These are phyloP conservation scores for Stenchaetothrips biformis DNA, from an alignment of 2,888 invertebrate species.

Conservation along the genomic window DNA sequence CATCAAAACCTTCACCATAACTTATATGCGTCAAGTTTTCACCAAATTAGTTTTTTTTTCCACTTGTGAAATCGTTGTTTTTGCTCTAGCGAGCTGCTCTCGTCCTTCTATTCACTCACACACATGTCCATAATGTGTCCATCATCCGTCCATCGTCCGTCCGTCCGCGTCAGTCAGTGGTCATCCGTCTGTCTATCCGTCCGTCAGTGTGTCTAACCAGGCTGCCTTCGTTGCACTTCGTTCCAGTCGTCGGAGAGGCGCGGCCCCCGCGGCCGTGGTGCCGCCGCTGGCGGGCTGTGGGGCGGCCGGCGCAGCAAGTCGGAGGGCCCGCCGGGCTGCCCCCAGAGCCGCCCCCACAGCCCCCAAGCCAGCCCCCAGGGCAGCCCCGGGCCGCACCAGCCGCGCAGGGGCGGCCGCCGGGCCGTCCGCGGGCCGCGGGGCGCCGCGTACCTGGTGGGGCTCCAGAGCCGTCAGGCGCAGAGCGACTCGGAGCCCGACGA, in stretches of 20 bases:
- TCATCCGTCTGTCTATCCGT: no score
- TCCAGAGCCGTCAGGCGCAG: not conserved
- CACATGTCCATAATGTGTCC: no score
- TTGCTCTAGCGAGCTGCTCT: no score
- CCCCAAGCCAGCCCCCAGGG: not conserved
- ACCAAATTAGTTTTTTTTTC: no score
- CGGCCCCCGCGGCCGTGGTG: not conserved
- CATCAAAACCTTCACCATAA: no score
- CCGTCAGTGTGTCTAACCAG: no score
- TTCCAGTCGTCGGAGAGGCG: not conserved
- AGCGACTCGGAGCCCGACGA: conserved; percentile 23
- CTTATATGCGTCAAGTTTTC: no score
- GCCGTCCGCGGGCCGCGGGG: not conserved
- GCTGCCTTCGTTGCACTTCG: not conserved
- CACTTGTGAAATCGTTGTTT: no score
- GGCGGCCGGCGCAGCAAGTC: not conserved
- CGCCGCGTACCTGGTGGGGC: not conserved
- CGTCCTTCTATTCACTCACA: no score
- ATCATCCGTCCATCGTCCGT: no score
- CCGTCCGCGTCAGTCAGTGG: no score
- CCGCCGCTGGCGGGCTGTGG: not conserved
- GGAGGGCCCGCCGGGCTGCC: conserved; percentile 11
- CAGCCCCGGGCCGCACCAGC: not conserved
- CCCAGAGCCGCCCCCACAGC: not conserved
- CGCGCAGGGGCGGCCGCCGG: not conserved